A percentile compares a stretch with the other conserved stretches of the same genome.
phyloP scores from a whole-genome alignment of 2,113 vertebrate species.

The Pseudorhombus dupliciocellatus region DNA sequence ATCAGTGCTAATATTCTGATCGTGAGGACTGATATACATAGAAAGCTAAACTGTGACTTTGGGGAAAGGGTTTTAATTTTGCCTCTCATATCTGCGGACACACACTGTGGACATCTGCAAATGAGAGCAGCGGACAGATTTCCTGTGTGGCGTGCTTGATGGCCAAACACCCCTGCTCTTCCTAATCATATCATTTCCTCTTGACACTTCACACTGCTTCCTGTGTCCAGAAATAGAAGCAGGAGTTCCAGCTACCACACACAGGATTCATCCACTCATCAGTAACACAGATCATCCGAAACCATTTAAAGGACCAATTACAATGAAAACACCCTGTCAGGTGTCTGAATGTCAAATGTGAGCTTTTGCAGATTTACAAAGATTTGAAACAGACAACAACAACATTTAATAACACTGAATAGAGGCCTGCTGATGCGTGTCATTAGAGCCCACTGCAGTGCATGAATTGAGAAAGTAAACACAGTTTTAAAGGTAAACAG shows the following conservation, averaged over 20 bases:
- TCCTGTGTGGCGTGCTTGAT: constrained; percentile 65
- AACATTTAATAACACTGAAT: not conserved
- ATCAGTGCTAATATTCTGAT: not conserved
- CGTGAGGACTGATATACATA: not conserved
- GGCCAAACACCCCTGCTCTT: constrained; percentile 66
- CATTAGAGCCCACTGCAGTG: too few species aligned
- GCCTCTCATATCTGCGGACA: not conserved
- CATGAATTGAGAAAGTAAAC: too few species aligned
- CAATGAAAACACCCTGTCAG: not conserved
- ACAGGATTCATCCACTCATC: not conserved
- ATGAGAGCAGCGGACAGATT: constrained; percentile 44
- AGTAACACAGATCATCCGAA: not conserved
- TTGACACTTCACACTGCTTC: constrained; percentile 70
- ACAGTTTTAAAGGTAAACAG: too few species aligned
- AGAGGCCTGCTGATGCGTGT: too few species aligned
- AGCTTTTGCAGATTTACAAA: not conserved
- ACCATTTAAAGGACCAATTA: not conserved
- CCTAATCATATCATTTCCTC: constrained; percentile 69
- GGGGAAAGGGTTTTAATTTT: not conserved
- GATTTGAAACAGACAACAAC: not conserved
- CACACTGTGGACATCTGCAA: constrained; percentile 6
- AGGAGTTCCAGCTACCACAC: constrained; percentile 10
- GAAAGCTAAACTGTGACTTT: not conserved
- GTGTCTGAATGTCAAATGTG: not conserved
- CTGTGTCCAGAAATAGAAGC: constrained; percentile 62